Base-by-base conservation (phyloP, 2,797 vertebrate genomes). In the Simalia tracyae region DNA sequence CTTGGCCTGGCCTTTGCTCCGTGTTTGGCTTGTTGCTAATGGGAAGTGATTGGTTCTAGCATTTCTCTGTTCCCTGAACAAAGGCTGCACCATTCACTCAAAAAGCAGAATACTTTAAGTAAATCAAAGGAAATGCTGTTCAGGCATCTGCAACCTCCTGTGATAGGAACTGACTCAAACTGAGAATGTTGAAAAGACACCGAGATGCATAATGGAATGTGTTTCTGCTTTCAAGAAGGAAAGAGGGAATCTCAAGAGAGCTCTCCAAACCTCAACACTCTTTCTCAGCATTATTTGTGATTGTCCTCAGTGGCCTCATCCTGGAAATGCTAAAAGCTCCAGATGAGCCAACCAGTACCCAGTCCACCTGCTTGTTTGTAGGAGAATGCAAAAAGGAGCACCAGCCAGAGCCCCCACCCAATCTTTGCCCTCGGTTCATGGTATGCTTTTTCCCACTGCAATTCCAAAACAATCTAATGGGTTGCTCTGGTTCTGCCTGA, bases 31-130 rank as follows among this genome's bases (percentile, higher is more conserved):
- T 90, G 64, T 84, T 14, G 36, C 57, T 90, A 90, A 90, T 87
- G 92, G 88, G n/a, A 92, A 87, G 66, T 24, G 46, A 87, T 90
- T 72, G 68, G 84, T 85, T 50, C 54, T 56, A 60, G 57, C 88
- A 56, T 81, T 87, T 36, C 42, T 81, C 56, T 15, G 12, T 57
- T 90, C 88, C 28, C 26, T 60, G 50, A 88, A 84, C 9, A 15
- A 92, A 63, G 57, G 50, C 88, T 28, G 59, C 17, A 42, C 46
- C 17, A 24, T 86, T 59, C 63, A 61, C 14, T 87, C 56, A 76
- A 15, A 63, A 42, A 22, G 56, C 84, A 63, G 46, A 15, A 10
- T 57, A 2, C 19, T 84, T 56, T 28, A 26, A 89, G 72, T 19
- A 87, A 68, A 36, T 19, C 86, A 88, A 91, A 88, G 68, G 42